Percentiles rank a stretch among this genome's conserved stretches.
phyloP scores from a whole-genome alignment of 2,888 invertebrate species.

The Charanyca ferruginea region DNA sequence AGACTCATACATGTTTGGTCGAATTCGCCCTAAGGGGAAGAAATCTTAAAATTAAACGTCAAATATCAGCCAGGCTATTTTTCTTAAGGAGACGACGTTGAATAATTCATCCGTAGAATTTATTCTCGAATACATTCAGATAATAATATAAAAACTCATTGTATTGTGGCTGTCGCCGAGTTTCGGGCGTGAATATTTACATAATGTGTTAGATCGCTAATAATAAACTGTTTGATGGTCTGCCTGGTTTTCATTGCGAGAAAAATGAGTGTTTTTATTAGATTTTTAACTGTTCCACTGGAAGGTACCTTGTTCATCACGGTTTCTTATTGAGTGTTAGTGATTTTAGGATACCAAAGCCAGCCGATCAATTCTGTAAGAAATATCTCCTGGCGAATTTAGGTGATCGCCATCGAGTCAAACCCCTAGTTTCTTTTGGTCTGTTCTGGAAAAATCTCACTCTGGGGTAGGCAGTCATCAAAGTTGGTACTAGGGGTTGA shows the following conservation, averaged over 20 bases:
- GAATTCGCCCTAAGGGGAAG: slow-evolving; percentile 4
- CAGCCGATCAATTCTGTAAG: no score
- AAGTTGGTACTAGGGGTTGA: no score
- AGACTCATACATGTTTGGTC: no score
- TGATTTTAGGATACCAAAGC: no score
- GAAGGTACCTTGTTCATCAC: no score
- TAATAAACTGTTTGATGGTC: slow-evolving; percentile 16
- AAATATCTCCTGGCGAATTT: no score
- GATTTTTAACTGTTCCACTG: no score
- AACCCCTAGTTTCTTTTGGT: no score
- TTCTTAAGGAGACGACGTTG: slow-evolving; percentile 40
- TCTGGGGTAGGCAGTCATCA: no score
- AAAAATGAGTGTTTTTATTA: not conserved
- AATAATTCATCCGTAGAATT: slow-evolving; percentile 64
- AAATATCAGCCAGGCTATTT: slow-evolving; percentile 51
- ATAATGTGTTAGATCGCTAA: slow-evolving; percentile 39
- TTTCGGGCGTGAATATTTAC: slow-evolving; percentile 37
- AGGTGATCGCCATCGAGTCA: no score
- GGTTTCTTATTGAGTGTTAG: no score
- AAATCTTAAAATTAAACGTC: slow-evolving; percentile 58
- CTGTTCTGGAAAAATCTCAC: no score
- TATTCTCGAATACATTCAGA: slow-evolving; percentile 73
- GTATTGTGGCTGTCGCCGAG: slow-evolving; percentile 36
- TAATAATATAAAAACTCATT: slow-evolving; percentile 64
- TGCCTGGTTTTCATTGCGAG: not conserved